These are phyloP conservation scores for Ormyrus thymus DNA, from an alignment of 2,888 invertebrate genomes.

Conservation along the genomic window DNA sequence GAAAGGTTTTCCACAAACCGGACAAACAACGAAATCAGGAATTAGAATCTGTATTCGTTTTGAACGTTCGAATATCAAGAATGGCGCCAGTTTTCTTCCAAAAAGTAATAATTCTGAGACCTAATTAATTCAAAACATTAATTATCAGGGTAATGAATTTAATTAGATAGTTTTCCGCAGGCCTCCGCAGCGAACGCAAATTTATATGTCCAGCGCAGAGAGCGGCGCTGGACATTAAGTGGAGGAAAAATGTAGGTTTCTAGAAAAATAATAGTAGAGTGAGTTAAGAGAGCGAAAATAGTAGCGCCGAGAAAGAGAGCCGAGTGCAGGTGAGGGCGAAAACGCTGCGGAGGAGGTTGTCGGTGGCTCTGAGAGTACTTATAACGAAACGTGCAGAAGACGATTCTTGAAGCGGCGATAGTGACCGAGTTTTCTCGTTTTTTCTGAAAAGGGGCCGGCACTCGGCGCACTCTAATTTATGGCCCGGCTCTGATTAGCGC, in stretches of 20 bases:
- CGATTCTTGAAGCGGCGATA: slow-evolving; percentile 17
- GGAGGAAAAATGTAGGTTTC: slow-evolving; percentile 28
- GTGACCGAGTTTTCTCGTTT: slow-evolving; percentile 45
- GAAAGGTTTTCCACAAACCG: no score
- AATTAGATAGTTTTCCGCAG: slow-evolving; percentile 6
- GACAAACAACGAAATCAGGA: no score
- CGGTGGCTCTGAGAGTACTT: slow-evolving; percentile 9
- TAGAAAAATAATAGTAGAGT: slow-evolving; percentile 42
- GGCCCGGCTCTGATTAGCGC: slow-evolving; percentile 33
- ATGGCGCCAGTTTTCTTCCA: no score
- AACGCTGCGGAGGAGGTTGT: slow-evolving; percentile 16
- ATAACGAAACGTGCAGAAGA: slow-evolving; percentile 16
- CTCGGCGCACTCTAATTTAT: slow-evolving; percentile 35
- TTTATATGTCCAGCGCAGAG: background rate
- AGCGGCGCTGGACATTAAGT: no score
- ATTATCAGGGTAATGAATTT: background rate
- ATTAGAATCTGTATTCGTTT: no score
- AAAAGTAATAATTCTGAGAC: no score
- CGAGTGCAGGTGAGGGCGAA: background rate
- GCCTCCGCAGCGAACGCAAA: background rate
- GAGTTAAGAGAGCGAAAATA: slow-evolving; percentile 42
- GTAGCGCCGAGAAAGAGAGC: slow-evolving; percentile 24
- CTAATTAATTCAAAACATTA: background rate
- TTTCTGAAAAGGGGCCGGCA: slow-evolving; percentile 3
- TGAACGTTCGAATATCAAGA: no score